A percentile compares a stretch with the other conserved stretches of the same genome.
Evolutionary conservation across 2,888 invertebrate genomes (phyloP).

Genomic region (Aplocera efformata): DNA sequence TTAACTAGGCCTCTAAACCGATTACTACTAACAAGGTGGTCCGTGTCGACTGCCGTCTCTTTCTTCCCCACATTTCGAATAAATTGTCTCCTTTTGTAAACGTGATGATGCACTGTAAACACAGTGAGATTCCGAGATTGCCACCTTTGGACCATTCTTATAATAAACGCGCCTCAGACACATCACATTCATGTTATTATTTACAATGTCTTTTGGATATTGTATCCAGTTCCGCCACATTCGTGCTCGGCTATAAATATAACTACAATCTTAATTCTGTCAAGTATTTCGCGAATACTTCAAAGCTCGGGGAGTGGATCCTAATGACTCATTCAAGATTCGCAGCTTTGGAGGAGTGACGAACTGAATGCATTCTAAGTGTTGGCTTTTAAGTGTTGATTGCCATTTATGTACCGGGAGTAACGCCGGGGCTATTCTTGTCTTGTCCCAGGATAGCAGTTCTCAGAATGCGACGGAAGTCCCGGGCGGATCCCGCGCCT

Average conservation of each 20-base stretch:
- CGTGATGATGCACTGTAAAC: slow-evolving; percentile 56
- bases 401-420: slow-evolving; percentile 53
- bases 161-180: slow-evolving; percentile 45
- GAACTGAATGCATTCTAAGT: slow-evolving; percentile 25
- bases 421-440: slow-evolving; percentile 67
- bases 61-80: slow-evolving; percentile 44
- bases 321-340: slow-evolving; percentile 26
- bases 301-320: slow-evolving; percentile 19
- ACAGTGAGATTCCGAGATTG: slow-evolving; percentile 46
- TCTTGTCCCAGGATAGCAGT: slow-evolving; percentile 67
- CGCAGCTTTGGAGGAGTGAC: slow-evolving; percentile 21
- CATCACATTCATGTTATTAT: slow-evolving; percentile 44
- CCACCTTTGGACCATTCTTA: slow-evolving; percentile 51
- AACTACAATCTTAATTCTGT: slow-evolving; percentile 22
- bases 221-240: slow-evolving; percentile 33
- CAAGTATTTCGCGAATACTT: slow-evolving; percentile 23
- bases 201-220: slow-evolving; percentile 35
- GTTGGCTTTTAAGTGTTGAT: slow-evolving; percentile 37
- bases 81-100: slow-evolving; percentile 52
- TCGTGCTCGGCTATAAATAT: slow-evolving; percentile 32
- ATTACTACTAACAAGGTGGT: slow-evolving; percentile 75
- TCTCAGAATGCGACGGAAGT: slow-evolving; percentile 75
- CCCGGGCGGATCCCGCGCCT: slow-evolving; percentile 65
- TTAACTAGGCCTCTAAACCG: slow-evolving; percentile 67
- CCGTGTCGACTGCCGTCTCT: slow-evolving; percentile 42